Percentiles rank a stretch among this genome's conserved stretches.
Evolutionary conservation across 2,888 invertebrate species (phyloP).

Genomic region (Melinaea menophilus): DNA sequence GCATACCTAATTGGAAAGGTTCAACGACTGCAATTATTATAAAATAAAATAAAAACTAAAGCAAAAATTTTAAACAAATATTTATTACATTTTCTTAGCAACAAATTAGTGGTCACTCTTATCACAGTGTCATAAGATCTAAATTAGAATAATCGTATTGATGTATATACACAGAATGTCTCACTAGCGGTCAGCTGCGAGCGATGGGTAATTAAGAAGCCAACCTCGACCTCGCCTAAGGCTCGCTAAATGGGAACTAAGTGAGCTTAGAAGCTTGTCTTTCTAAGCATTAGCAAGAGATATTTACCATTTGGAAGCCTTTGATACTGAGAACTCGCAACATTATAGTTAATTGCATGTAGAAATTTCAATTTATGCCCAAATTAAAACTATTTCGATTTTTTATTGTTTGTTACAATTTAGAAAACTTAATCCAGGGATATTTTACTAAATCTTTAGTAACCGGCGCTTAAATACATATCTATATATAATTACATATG

Average conservation of each 20-base stretch:
- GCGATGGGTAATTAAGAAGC: conserved; percentile 73
- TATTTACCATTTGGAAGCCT: conserved; percentile 25
- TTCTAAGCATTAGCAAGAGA: conserved; percentile 46
- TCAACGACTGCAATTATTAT: not conserved
- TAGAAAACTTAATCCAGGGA: not conserved
- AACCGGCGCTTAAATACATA: too few species aligned
- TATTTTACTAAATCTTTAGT: too few species aligned
- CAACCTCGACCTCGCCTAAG: conserved; percentile 64
- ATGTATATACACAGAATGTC: conserved; percentile 36
- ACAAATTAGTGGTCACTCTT: conserved; percentile 8
- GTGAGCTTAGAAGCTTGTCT: conserved; percentile 61
- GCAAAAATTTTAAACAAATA: not conserved
- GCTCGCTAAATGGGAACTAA: conserved; percentile 66
- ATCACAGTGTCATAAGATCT: conserved; percentile 12
- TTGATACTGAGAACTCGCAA: conserved; percentile 16
- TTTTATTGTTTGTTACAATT: not conserved
- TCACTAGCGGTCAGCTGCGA: conserved; percentile 70
- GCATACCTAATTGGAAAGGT: not conserved
- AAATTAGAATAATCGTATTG: conserved; percentile 15
- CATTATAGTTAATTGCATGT: conserved; percentile 8
- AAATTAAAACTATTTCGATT: not conserved
- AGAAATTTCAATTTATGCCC: not conserved
- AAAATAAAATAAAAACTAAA: not conserved
- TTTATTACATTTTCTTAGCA: not conserved
- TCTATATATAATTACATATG: too few species aligned